Base-by-base conservation (phyloP, 1,140 invertebrate genomes). In the Camponotus pennsylvanicus region DNA sequence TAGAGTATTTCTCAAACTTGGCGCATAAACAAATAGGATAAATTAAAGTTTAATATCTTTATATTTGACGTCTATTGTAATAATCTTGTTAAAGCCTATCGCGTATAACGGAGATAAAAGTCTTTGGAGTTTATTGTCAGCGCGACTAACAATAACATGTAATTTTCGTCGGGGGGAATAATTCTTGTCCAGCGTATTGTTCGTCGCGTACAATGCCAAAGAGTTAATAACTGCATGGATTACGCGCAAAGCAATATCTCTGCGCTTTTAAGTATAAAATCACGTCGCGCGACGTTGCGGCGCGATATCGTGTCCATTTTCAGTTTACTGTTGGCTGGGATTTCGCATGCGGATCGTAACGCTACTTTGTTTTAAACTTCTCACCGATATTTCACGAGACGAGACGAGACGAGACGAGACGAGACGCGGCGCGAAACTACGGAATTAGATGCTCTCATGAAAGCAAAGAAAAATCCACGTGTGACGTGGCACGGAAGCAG, bases 381-480 rank as follows among this genome's bases (percentile, higher is more conserved):
- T 11, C n/a, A 27, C 69, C 63, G 69, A 75, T 83, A 75, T 83
- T 83, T 83, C 69, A 63, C 32, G 55, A 61, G 55, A 1, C 27
- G 27, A 27, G 1, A 27, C 32, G 55, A 61, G 55, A 1, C 27
- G 27, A 27, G 1, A 27, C 27, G 1, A 27, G 21, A 21, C 0
- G 1, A 27, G 27, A 42, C 79, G 27, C 52, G 13, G 69, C 55
- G 79, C 32, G 40, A 61, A 73, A 75, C 79, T 83, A 42, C 55
- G 57, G 75, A 83, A 83, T 83, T 83, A 83, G 79, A 75, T 83
- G 79, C 69, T 61, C 69, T 75, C 40, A 49, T 61, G n/a, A 83
- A 83, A 49, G 79, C 69, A 42, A 75, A 75, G 55, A 83, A 63
- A 83, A 73, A 83, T 83, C 32, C 57, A 83, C 55, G 55, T 75